Evolutionary conservation across 2,888 invertebrate genomes (phyloP).

Genomic region (Drosophila emarginata): DNA sequence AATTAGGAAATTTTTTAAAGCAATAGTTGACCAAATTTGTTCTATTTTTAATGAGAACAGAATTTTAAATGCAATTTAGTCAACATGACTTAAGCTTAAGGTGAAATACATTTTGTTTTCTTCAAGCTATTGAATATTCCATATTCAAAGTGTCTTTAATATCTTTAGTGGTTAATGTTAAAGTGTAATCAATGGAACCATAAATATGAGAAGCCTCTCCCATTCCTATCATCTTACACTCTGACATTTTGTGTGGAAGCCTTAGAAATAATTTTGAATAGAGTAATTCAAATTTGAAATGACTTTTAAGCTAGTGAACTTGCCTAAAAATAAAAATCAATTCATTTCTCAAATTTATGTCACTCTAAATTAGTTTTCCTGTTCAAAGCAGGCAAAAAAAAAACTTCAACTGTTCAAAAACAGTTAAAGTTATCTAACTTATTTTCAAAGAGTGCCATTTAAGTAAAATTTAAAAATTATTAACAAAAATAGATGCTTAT

Average conservation of each 20-base stretch:
- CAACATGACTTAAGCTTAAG: too few relatives aligned
- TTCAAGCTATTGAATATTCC: not conserved
- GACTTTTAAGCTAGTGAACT: not conserved
- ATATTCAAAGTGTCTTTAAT: too few relatives aligned
- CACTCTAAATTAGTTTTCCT: not conserved
- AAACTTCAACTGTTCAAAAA: not conserved
- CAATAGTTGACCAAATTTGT: not conserved
- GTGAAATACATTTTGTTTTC: not conserved
- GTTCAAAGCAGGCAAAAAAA: not conserved
- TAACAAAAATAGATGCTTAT: too few relatives aligned
- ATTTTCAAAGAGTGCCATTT: too few relatives aligned
- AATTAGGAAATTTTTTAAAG: not conserved
- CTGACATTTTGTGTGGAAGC: not conserved
- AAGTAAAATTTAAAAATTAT: too few relatives aligned
- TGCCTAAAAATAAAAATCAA: not conserved
- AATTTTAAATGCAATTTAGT: not conserved
- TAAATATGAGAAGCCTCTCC: not conserved
- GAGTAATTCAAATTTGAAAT: not conserved
- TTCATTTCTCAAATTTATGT: not conserved
- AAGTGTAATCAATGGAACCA: not conserved
- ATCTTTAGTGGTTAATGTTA: not conserved
- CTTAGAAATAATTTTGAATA: not conserved
- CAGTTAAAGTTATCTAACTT: too few relatives aligned
- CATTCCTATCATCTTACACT: not conserved
- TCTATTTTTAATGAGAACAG: not conserved